Conservation (phyloP, 2,888 invertebrate genomes). For the Zhengitettix transpicula region DNA sequence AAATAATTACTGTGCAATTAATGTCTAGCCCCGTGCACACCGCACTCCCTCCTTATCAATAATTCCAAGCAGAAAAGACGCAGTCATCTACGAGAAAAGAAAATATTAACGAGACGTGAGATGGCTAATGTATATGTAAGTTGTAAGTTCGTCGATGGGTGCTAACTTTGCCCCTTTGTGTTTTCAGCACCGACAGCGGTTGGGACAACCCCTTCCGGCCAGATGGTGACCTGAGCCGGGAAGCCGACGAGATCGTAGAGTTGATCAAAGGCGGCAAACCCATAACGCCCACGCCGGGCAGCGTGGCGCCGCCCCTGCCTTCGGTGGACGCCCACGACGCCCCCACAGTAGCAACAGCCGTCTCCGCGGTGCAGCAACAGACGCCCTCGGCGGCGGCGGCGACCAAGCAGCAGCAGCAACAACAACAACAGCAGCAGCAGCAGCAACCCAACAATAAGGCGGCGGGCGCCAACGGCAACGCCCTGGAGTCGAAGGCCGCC, state of each 20-base stretch:
- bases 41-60: no score
- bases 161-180: no score
- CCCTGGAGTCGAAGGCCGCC: slow-evolving; percentile 21
- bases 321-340: slow-evolving; percentile 25
- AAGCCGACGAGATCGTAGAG: slow-evolving; percentile 92
- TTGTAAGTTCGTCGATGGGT: no score
- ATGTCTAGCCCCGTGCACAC: no score
- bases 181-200: slow-evolving; percentile 74
- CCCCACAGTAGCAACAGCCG: slow-evolving; percentile 24
- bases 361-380: slow-evolving; percentile 6
- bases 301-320: slow-evolving; percentile 36
- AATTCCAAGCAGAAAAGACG: no score
- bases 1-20: no score
- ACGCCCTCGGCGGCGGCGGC: slow-evolving; percentile 13
- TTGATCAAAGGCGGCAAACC: slow-evolving; percentile 83
- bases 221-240: slow-evolving; percentile 83
- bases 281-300: slow-evolving; percentile 52
- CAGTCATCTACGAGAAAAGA: no score
- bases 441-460: slow-evolving; percentile 24
- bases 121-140: no score
- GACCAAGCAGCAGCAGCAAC: slow-evolving; percentile 7
- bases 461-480: slow-evolving; percentile 22
- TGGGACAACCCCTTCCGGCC: slow-evolving; percentile 97
- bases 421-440: slow-evolving; percentile 19
- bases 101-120: no score